Evolutionary conservation across 1,140 invertebrate genomes (phyloP).

Genomic region (Aleiodes sp.): DNA sequence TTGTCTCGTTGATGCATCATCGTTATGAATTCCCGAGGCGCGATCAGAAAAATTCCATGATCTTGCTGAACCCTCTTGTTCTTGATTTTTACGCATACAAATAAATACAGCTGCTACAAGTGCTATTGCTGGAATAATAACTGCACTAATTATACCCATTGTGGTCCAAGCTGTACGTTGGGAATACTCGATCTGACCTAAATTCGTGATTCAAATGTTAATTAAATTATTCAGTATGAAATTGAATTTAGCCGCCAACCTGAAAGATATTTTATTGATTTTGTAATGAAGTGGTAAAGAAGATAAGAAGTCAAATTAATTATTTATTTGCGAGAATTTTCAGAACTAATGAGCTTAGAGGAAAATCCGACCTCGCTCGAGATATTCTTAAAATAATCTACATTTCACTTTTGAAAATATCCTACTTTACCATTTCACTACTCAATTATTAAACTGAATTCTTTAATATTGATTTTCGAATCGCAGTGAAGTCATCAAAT

Average conservation of each 20-base stretch:
- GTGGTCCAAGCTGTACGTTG: conserved; percentile 61
- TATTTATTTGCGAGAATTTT: no score
- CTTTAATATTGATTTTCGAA: no score
- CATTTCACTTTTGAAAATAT: no score
- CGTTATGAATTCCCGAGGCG: conserved; percentile 45
- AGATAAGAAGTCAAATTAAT: no score
- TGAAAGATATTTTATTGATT: no score
- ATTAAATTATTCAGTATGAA: background rate
- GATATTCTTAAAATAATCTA: no score
- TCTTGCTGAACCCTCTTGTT: conserved; percentile 42
- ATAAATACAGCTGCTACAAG: conserved; percentile 43
- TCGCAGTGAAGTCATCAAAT: no score
- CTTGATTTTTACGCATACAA: conserved; percentile 44
- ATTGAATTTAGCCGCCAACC: no score
- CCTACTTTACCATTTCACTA: conserved; percentile 1
- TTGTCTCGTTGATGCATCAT: conserved; percentile 40
- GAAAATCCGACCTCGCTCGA: no score
- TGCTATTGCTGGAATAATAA: conserved; percentile 50
- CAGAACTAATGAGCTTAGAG: no score
- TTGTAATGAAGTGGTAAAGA: no score
- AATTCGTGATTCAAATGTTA: conserved; percentile 26
- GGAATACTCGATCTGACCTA: conserved; percentile 62
- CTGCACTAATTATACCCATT: conserved; percentile 55
- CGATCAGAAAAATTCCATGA: conserved; percentile 56
- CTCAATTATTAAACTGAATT: no score